A percentile compares a stretch with the other conserved stretches of the same genome.
Evolutionary conservation across 2,113 vertebrate species (phyloP).

Genomic region (Axis porcinus): DNA sequence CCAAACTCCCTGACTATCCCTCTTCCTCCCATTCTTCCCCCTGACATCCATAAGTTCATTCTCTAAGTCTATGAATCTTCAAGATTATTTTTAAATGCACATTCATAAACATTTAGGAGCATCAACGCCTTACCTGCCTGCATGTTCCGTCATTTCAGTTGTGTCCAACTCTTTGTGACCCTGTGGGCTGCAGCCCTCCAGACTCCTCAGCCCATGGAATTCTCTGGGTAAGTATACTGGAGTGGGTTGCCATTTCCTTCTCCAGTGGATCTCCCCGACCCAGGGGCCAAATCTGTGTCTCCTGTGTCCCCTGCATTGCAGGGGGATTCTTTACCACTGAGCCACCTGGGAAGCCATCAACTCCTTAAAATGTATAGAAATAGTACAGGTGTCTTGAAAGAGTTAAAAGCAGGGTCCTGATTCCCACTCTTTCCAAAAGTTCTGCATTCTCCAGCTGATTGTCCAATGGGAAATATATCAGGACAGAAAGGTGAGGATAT

Average conservation of each 20-base stretch:
- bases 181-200: background rate
- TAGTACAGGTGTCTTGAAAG: background rate
- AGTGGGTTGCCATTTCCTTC: background rate
- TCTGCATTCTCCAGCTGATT: background rate
- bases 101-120: background rate
- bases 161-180: background rate
- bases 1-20: background rate
- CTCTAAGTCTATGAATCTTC: background rate
- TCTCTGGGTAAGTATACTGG: background rate
- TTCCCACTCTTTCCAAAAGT: background rate
- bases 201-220: background rate
- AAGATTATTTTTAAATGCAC: background rate
- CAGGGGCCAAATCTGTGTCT: background rate
- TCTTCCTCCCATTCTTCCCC: background rate
- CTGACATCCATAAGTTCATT: background rate
- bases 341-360: background rate
- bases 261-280: background rate
- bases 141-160: background rate
- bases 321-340: background rate
- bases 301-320: background rate
- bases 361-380: background rate
- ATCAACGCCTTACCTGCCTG: background rate
- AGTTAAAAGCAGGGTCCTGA: background rate
- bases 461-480: background rate
- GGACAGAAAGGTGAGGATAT: background rate